Percentiles rank a stretch among this genome's conserved stretches.
phyloP scores from a whole-genome alignment of 2,888 invertebrate genomes.

The Drosophila austrosaltans region DNA sequence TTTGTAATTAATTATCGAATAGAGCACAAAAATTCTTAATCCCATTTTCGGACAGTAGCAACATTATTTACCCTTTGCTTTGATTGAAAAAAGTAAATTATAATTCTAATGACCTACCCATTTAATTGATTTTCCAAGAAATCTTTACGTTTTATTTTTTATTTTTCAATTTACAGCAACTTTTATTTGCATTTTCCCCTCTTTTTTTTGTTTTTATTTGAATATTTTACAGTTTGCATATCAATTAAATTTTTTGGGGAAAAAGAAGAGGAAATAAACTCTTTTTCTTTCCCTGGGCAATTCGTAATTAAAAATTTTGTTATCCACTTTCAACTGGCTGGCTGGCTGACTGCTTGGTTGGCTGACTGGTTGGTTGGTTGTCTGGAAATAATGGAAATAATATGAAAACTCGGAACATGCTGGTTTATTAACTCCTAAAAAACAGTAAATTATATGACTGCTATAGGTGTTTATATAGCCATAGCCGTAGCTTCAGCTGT shows the following conservation, averaged over 20 bases:
- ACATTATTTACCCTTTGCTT: no score
- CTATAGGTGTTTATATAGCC: constrained; percentile 68
- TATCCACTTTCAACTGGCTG: constrained; percentile 4
- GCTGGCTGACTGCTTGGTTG: not conserved
- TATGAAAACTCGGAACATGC: not conserved
- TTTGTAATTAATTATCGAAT: no score
- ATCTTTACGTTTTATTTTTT: not conserved
- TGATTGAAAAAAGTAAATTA: no score
- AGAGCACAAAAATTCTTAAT: no score
- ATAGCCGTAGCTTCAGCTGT: constrained; percentile 2
- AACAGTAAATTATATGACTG: constrained; percentile 46
- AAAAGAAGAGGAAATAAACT: not conserved
- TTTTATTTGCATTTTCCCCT: not conserved
- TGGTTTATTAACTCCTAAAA: constrained; percentile 1
- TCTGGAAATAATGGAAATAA: not conserved
- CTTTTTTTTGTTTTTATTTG: not conserved
- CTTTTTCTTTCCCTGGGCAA: constrained; percentile 16
- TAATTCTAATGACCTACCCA: not conserved
- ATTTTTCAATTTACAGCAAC: not conserved
- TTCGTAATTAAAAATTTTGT: constrained; percentile 44
- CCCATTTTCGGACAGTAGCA: no score
- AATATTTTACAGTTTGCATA: constrained; percentile 2
- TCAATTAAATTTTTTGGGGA: not conserved
- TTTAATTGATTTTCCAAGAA: not conserved
- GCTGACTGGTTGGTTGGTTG: not conserved